Base-by-base conservation (phyloP, 2,113 vertebrate species). In the Thryonomys swinderianus region DNA sequence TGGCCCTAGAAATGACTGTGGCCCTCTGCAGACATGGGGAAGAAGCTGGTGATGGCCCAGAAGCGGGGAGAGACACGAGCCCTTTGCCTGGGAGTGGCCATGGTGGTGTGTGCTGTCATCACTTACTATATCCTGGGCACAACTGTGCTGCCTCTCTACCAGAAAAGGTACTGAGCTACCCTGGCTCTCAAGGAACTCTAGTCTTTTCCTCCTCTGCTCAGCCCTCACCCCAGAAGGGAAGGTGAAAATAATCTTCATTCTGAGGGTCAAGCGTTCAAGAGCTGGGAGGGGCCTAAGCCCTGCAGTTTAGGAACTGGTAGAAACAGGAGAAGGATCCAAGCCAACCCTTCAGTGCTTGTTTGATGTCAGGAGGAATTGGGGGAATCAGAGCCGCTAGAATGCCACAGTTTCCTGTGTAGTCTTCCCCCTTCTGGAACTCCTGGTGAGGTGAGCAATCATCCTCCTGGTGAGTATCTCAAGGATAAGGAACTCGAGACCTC, bases 1-100 rank as follows among this genome's bases (percentile, higher is more conserved):
- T 96, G 86, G 61, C 57, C 51, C 20, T 88, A 98, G 97, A 93
- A 95, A 94, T 95, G 97, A 94, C 76, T 21, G 18, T 66, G 85
- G 3, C 9, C 87, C 42, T 74, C 34, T 18, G 93, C 37, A 89
- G 98, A 97, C 97, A 95, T 99, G 98, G 98, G 87, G 59, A 99
- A 99, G 97, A 99, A 99, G 96, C 0, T 98, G 97, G 98, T 99
- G 97, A 98, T 98, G 37, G 98, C 98, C 67, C 98, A 99, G 95
- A 99, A 98, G 82, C 96, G 98, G 85, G 98, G 98, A 84, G 98
- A 99, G 96, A 98, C 98, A 0, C 98, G 98, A 81, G 98, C 98
- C 40, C 96, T 99, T 1, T 98, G 98, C 91, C 97, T 99, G 93
- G 98, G 98, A 0, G 96, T 98, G 59, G 98, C 98, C 94, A 98